phyloP scores from a whole-genome alignment of 2,888 invertebrate species.

The Sarcophaga caerulescens region DNA sequence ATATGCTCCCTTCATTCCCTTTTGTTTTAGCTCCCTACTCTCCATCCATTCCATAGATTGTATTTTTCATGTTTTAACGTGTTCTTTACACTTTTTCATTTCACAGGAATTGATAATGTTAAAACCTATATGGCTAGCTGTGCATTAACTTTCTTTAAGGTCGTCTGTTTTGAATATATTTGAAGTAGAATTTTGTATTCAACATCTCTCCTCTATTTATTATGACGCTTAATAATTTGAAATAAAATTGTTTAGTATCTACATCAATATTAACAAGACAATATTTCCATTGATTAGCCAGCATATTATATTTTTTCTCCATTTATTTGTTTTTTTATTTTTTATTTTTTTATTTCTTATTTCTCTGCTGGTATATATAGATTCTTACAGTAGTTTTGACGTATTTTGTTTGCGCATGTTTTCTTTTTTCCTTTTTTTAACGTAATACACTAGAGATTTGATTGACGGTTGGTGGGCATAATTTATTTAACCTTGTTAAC shows the following conservation, averaged over 20 bases:
- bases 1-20: not conserved
- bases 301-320: not conserved
- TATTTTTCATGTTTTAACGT: not conserved
- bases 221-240: not conserved
- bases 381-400: slow-evolving; percentile 42
- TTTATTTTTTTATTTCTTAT: not conserved
- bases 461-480: slow-evolving; percentile 33
- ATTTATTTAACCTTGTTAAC: slow-evolving; percentile 51
- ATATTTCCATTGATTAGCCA: slow-evolving; percentile 29
- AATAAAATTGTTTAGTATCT: slow-evolving; percentile 26
- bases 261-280: slow-evolving; percentile 35
- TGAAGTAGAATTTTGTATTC: too few species aligned
- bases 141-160: not conserved
- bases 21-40: not conserved
- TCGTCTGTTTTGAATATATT: not conserved
- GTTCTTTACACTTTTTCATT: slow-evolving; percentile 4
- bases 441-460: slow-evolving; percentile 49
- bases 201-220: too few species aligned
- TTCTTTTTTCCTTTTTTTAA: slow-evolving; percentile 4
- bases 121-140: not conserved
- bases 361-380: not conserved
- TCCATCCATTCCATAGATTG: not conserved
- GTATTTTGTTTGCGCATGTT: slow-evolving; percentile 62
- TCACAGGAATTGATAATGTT: not conserved
- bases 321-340: not conserved